These are phyloP conservation scores for Etia nguti DNA, from an alignment of 2,113 vertebrate genomes.

Conservation along the genomic window DNA sequence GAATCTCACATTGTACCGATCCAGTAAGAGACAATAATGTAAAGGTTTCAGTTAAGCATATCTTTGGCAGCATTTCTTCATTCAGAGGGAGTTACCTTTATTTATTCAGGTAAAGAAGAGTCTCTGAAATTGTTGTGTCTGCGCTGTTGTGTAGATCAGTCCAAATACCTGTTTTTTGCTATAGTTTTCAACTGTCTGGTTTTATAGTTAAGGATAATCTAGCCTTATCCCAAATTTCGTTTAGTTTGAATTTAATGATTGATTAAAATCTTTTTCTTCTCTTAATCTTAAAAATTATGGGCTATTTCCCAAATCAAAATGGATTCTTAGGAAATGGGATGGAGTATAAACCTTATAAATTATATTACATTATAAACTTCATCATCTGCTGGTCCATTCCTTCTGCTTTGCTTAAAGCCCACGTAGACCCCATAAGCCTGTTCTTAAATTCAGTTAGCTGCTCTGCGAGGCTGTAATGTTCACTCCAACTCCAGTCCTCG, in stretches of 20 bases:
- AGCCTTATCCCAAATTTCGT: neutral
- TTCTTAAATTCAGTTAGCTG: neutral
- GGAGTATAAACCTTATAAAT: neutral
- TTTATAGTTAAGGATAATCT: neutral
- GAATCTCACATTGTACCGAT: neutral
- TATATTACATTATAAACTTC: neutral
- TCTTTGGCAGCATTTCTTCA: neutral
- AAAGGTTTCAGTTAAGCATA: neutral
- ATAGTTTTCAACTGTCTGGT: neutral
- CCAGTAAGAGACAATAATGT: neutral
- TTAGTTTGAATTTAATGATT: neutral
- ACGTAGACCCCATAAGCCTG: neutral
- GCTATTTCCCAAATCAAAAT: neutral
- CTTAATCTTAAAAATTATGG: neutral
- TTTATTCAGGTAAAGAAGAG: neutral
- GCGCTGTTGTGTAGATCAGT: neutral
- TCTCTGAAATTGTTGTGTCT: neutral
- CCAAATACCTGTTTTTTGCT: neutral
- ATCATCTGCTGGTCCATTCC: neutral
- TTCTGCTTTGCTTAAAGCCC: neutral
- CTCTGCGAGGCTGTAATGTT: neutral
- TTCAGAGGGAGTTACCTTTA: neutral
- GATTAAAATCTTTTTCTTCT: neutral
- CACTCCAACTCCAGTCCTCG: neutral
- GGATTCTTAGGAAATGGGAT: neutral